Evolutionary conservation across 2,113 vertebrate genomes (phyloP).

Genomic region (Agelaius phoeniceus): DNA sequence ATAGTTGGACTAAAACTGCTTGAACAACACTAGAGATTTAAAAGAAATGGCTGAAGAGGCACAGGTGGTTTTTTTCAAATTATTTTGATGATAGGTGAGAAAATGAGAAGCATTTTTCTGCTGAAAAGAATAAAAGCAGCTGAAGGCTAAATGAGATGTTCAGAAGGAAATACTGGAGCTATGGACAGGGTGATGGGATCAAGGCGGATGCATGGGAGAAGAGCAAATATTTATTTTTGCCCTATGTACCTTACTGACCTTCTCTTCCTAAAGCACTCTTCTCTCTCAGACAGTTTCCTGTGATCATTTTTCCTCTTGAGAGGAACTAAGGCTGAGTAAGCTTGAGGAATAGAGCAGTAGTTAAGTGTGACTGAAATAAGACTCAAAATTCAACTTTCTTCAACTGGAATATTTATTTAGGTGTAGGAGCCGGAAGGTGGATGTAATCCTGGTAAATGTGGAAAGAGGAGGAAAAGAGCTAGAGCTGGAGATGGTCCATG

Average conservation of each 20-base stretch:
- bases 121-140: background rate
- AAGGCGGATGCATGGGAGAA: background rate
- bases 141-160: background rate
- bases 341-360: background rate
- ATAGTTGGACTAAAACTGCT: background rate
- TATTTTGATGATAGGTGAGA: background rate
- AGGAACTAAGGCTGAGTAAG: background rate
- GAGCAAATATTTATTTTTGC: background rate
- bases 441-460: background rate
- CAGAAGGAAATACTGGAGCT: background rate
- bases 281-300: background rate
- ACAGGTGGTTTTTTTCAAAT: background rate
- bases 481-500: background rate
- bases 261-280: background rate
- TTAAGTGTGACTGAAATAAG: background rate
- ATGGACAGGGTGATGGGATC: rapidly evolving
- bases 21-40: background rate
- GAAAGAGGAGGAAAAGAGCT: background rate
- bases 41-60: background rate
- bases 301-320: background rate
- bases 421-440: background rate
- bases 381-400: background rate
- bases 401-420: background rate
- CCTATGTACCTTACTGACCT: background rate
- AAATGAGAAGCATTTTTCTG: background rate